Base-by-base conservation (phyloP, 1,140 invertebrate genomes). In the Meloidogyne floridensis region DNA sequence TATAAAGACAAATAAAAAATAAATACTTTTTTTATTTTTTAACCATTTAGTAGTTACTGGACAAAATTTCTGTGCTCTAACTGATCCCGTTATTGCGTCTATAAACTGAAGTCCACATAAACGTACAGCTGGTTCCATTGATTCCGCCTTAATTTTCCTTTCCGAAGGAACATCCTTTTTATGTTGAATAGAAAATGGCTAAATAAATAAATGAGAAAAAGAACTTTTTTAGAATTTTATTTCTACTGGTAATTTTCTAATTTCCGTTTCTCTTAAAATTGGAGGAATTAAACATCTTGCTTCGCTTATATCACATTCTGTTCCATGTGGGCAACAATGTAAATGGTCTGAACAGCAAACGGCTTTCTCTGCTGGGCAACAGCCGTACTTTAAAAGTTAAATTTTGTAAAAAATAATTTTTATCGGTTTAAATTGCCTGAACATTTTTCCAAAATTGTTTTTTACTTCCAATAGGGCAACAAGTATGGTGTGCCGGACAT, bases 401-500 rank as follows among this genome's bases (percentile, higher is more conserved):
- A 2, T 53, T 65, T 72, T 70, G 15, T 8, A 42, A 69, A 47
- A 51, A 69, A 71, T 79, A 71, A 72, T 10, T 13, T 72, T 65
- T 10, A 71, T 7, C 32, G 1, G 2, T 32, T 32, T 70, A 5
- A 20, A 47, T 15, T 72, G 59, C 77, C 32, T 71, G 65, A 69
- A 69, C 53, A 32, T 72, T 32, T 32, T 32, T 15, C 72, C 72
- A 47, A 69, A 72, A 70, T 72, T 42, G 82, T 72, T 69, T 32
- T 32, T 32, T 54, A 51, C 73, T 13, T 75, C 32, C 3, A 84
- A 43, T 56, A 71, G 87, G 83, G 86, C 91, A 92, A 82, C 91
- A 92, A 53, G 91, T 91, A 18, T 83, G 84, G 6, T 86, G 86
- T 85, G 87, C 85, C 42, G 87, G 89, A 87, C 91, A 92, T 71